Conservation (phyloP, 2,888 invertebrate genomes). For the Carterocephalus palaemon region DNA sequence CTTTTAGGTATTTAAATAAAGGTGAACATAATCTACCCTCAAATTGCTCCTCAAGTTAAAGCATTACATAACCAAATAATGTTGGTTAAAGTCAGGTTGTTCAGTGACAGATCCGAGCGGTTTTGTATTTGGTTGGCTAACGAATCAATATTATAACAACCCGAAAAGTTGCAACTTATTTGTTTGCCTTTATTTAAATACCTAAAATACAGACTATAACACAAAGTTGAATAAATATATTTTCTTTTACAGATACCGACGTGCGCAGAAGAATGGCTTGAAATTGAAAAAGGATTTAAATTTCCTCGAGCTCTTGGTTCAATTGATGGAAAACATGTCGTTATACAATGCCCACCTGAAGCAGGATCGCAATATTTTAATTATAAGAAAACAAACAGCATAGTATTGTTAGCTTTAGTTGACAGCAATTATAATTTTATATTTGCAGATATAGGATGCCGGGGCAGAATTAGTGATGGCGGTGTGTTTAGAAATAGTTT, state of each 20-base stretch:
- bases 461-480: slow-evolving; percentile 27
- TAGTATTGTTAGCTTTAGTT: slow-evolving; percentile 23
- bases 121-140: too few relatives aligned
- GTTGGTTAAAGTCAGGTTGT: too few relatives aligned
- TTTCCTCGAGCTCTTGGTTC: slow-evolving; percentile 13
- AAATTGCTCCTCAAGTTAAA: too few relatives aligned
- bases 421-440: slow-evolving; percentile 32
- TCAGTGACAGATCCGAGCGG: too few relatives aligned
- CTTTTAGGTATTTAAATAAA: too few relatives aligned
- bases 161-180: too few relatives aligned
- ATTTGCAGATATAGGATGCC: slow-evolving; percentile 32
- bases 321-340: slow-evolving; percentile 28
- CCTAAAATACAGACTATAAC: too few relatives aligned
- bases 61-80: too few relatives aligned
- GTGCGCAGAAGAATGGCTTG: slow-evolving; percentile 22
- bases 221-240: too few relatives aligned
- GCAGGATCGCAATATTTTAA: slow-evolving; percentile 31
- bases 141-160: too few relatives aligned
- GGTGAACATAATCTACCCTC: too few relatives aligned
- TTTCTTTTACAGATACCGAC: slow-evolving; percentile 14
- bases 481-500: slow-evolving; percentile 19
- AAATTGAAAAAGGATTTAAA: slow-evolving; percentile 27
- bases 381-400: slow-evolving; percentile 31
- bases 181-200: too few relatives aligned
- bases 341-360: slow-evolving; percentile 27